Percentiles rank a stretch among this genome's conserved stretches.
Conservation (phyloP, 30 jellyfish, hydroid and myxozoan genomes). For the Aurelia coerulea region DNA sequence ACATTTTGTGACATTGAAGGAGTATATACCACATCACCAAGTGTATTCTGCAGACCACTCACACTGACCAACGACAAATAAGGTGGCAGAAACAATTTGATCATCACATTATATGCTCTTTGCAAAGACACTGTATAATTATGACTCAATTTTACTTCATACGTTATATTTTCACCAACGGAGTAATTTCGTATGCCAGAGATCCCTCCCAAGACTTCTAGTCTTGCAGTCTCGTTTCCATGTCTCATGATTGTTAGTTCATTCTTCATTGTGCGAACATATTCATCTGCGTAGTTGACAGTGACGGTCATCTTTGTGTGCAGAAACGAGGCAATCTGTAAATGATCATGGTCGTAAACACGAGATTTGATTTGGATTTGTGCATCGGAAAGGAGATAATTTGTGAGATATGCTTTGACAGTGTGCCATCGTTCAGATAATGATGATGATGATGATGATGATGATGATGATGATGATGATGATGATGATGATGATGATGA, state of each 20-base stretch:
- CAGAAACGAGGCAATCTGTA: slow-evolving; percentile 2
- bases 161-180: slow-evolving; percentile 46
- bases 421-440: slow-evolving; percentile 3
- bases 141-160: slow-evolving; percentile 1
- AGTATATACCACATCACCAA: slow-evolving; percentile 7
- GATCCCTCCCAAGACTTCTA: neutral
- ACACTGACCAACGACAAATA: slow-evolving; percentile 20
- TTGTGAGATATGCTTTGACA: neutral
- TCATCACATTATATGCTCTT: slow-evolving; percentile 44
- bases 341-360: slow-evolving; percentile 26
- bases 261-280: neutral
- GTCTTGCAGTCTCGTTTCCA: slow-evolving; percentile 32
- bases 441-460: neutral
- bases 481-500: too few species aligned
- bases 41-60: slow-evolving; percentile 18
- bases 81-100: slow-evolving; percentile 33
- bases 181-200: neutral
- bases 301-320: slow-evolving; percentile 1
- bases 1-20: slow-evolving; percentile 35
- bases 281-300: slow-evolving; percentile 32
- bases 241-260: neutral
- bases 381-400: slow-evolving; percentile 37
- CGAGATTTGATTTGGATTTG: slow-evolving; percentile 3
- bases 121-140: neutral
- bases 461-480: too few species aligned